Evolutionary conservation across 2,888 invertebrate genomes (phyloP), one percentile per base, ranked within the genome.

Genomic region (Argyresthia goedartella): DNA sequence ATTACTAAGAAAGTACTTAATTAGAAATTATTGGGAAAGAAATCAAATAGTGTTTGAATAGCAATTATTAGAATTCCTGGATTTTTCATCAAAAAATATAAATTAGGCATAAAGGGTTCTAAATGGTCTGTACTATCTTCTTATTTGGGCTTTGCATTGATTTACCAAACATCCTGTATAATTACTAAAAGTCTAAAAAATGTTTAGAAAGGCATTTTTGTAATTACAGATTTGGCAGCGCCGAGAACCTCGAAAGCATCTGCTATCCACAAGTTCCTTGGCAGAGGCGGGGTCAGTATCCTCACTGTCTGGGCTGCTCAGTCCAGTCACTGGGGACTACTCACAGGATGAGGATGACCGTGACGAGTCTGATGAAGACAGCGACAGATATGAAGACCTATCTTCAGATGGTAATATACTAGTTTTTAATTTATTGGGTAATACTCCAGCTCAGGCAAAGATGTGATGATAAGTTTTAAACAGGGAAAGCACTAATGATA

Each of bases 271-370:
- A 13, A 93, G 95, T 60, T 95, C 95, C 44, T 75, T 92, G 62
- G 95, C 93, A 25, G 95, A 96, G 74, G 95, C 94, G 44, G 94
- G 93, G 36, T 95, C 95, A 16, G 93, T 92, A 34, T 95, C 95
- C 33, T 95, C 95, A 7, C 73, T 95, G 15, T 95, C 95, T 56
- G 95, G 94, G 54, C 90, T 95, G 25, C 84, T 95, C 14, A 95
- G 95, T 71, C 95, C 95, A 6, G 94, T 93, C 63, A 91, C 91
- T 53, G 92, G 90, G 59, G 80, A 88, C 36, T 91, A 93, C 61
- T 95, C 95, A 42, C 94, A 94, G 62, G 95, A 95, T 68, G 96
- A 96, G 71, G 94, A 93, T 46, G 92, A 92, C 56, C 72, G 70
- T 56, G 91, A 92, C 62, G 93, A 93, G 63, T 92, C 94, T 47